Evolutionary conservation across 2,113 vertebrate genomes (phyloP), one percentile per base, ranked within the genome.

Genomic region (Morone saxatilis): DNA sequence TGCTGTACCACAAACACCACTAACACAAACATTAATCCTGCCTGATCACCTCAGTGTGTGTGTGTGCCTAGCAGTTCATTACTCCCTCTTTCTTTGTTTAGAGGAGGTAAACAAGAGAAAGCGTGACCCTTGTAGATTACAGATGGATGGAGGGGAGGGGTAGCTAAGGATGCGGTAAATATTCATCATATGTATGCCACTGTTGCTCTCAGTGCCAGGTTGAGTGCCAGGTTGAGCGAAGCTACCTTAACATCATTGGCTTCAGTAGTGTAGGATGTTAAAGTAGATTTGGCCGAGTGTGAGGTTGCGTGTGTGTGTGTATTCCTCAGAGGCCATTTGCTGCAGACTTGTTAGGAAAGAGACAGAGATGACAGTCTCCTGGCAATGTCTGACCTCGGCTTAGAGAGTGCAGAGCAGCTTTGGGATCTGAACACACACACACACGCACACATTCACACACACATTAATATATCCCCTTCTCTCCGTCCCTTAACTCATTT

Each of bases 361-460:
- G 86, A 86, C 84, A 74, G 81, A 78, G 80, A 88, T 90, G 77
- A 80, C 70, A 79, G 76, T 91, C 91, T 90, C 89, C 68, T 84
- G 88, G 86, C 78, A 69, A 71, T 80, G 73, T 86, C 86, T 92
- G 89, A 92, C 91, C 91, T 93, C 57, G 85, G 74, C 13, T 86
- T 76, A 71, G 83, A 88, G 79, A 84, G 67, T 31, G 59, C 43
- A 82, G 66, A 86, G 73, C 71, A 90, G 75, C 66, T 85, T 71
- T 82, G 84, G 72, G 83, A 88, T 48, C 51, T 36, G 40, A 70
- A 1, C 3, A 56, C 60, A 79, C 67, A 66, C 79, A 66, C 48
- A 80, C 76, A 73, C 41, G 53, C 63, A 61, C 45, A 73, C 48
- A 50, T 25, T 79, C 20, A 70, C 9, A 50, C 59, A 57, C 81